Evolutionary conservation across 2,113 vertebrate species (phyloP), one percentile per base, ranked within the genome.

Genomic region (Chaetorhynchus papuensis): DNA sequence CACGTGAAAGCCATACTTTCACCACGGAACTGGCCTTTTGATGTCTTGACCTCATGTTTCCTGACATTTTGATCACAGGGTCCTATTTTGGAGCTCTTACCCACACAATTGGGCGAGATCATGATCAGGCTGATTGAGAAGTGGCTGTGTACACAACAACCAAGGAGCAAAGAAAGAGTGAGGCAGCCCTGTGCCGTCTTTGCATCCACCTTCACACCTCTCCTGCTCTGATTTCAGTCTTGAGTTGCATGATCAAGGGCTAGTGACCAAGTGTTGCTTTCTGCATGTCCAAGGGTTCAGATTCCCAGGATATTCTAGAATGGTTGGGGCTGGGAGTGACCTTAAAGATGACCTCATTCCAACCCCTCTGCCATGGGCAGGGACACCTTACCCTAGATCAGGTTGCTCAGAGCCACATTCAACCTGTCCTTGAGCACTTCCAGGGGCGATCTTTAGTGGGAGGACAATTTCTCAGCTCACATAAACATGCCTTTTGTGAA

Each of bases 1-100:
- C 60, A 89, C 68, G 68, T 94, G 87, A 93, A 93, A 93, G 75
- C 33, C 54, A 60, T 42, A 28, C 24, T 69, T 53, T 30, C 30
- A 35, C 52, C 54, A 74, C 0, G 0, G 54, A 75, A 27, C 47
- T 17, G 42, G 15, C 31, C 47, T 66, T 96, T 83, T 83, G 78
- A 90, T 83, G 47, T 37, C 63, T 70, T n/a, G 47, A 45, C 64
- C 26, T 88, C 35, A 47, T 74, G 60, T 85, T 95, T 91, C 85
- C 5, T 0, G 85, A 54, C 30, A 70, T 87, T 89, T 61, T 69
- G 75, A 94, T 83, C 78, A 85, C 31, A 84, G 41, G 28, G 13
- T 56, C 53, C 56, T 72, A 91, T 91, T 93, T 41, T 90, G 82
- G 78, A 94, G 28, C 27, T 1, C 1, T 77, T 53, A 87, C 16